Evolutionary conservation across 2,797 vertebrate species (phyloP).

Genomic region (Thaleichthys pacificus): DNA sequence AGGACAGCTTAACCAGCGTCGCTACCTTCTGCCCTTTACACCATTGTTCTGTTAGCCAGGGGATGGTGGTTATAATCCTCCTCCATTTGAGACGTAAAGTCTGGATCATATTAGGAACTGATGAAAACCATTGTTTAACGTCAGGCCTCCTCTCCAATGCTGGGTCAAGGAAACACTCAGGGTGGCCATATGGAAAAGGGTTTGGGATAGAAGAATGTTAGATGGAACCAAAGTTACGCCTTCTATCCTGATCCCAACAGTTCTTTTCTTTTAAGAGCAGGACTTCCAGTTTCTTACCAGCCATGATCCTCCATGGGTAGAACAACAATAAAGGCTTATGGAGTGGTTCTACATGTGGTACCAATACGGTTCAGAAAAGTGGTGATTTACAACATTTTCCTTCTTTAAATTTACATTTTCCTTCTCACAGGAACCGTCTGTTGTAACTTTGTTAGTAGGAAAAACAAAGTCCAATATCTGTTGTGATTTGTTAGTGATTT

Average conservation of each 20-base stretch:
- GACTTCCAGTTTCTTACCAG: conserved; percentile 27
- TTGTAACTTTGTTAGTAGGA: neutral
- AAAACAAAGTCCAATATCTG: neutral
- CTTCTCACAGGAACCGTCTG: neutral
- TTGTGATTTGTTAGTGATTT: conserved; percentile 16
- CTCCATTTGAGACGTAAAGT: neutral
- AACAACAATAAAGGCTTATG: conserved; percentile 18
- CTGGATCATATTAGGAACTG: conserved; percentile 21
- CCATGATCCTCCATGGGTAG: conserved; percentile 10
- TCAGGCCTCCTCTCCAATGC: conserved; percentile 21
- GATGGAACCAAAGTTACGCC: conserved; percentile 28
- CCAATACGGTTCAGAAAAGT: conserved; percentile 26
- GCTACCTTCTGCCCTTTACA: conserved; percentile 3
- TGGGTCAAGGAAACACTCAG: conserved; percentile 35
- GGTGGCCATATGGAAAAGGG: conserved; percentile 44
- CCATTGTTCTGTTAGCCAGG: conserved; percentile 10
- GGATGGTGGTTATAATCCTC: conserved; percentile 4
- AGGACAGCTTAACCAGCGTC: neutral
- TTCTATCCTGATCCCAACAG: conserved; percentile 27
- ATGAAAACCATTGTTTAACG: conserved; percentile 32
- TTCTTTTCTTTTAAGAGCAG: conserved; percentile 20
- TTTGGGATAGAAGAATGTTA: conserved; percentile 19
- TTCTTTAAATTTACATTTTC: conserved; percentile 70
- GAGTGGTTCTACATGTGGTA: conserved; percentile 72
- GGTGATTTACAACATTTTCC: conserved; percentile 42